A percentile compares a stretch with the other conserved stretches of the same genome.
Evolutionary conservation across 2,797 vertebrate species (phyloP).

Genomic region (Pelodytes ibericus): DNA sequence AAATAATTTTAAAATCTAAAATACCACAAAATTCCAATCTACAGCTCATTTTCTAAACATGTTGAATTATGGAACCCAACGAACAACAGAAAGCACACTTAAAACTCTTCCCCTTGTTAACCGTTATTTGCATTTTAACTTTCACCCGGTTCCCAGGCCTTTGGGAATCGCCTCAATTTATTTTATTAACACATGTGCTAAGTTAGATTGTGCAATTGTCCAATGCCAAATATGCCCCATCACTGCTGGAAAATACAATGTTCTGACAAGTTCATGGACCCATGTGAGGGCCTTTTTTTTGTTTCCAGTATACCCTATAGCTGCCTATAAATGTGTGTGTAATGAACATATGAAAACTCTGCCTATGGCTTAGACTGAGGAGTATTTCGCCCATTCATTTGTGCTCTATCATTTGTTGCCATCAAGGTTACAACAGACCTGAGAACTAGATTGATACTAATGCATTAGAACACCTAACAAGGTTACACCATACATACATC

Average conservation of each 20-base stretch:
- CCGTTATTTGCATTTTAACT: slow-evolving; percentile 26
- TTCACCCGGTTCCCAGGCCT: slow-evolving; percentile 23
- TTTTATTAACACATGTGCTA: slow-evolving; percentile 46
- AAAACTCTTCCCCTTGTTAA: too few species aligned
- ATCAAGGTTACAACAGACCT: slow-evolving; percentile 25
- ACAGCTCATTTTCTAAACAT: too few species aligned
- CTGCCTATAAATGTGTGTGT: slow-evolving; percentile 48
- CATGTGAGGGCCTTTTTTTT: slow-evolving; percentile 9
- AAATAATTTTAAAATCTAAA: too few species aligned
- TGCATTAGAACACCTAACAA: slow-evolving; percentile 31
- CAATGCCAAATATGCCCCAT: slow-evolving; percentile 54
- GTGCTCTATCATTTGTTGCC: slow-evolving; percentile 12
- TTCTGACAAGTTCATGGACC: slow-evolving; percentile 52
- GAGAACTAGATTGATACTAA: slow-evolving; percentile 24
- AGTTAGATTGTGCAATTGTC: slow-evolving; percentile 53
- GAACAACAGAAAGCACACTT: background rate
- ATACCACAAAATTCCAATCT: too few species aligned
- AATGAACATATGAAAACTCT: slow-evolving; percentile 50
- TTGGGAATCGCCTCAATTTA: slow-evolving; percentile 28
- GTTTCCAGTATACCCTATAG: slow-evolving; percentile 45
- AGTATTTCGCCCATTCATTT: slow-evolving; percentile 1
- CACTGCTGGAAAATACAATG: slow-evolving; percentile 29
- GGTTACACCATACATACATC: slow-evolving; percentile 15
- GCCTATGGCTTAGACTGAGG: slow-evolving; percentile 15
- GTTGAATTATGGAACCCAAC: too few species aligned